These are phyloP conservation scores for Hemitrygon akajei DNA, from an alignment of 2,797 vertebrate species.

Conservation along the genomic window DNA sequence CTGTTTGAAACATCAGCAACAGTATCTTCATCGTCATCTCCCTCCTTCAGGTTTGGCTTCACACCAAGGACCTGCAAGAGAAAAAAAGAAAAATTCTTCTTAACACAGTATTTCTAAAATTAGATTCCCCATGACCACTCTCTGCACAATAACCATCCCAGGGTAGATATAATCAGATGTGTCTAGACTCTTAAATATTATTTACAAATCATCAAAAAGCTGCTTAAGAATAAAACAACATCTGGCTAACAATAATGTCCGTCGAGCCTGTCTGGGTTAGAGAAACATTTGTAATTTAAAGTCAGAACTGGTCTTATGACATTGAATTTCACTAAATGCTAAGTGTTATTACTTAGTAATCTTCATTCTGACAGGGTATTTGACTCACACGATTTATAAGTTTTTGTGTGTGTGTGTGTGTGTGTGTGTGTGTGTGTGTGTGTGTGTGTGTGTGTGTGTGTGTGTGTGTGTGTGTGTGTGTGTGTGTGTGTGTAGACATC, in stretches of 20 bases:
- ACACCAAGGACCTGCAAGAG: slow-evolving; percentile 67
- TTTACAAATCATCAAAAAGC: not conserved
- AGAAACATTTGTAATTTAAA: not conserved
- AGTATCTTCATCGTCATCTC: slow-evolving; percentile 63
- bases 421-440: not conserved
- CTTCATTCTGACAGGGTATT: not conserved
- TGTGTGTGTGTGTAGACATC: not conserved
- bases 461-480: not conserved
- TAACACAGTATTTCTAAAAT: not conserved
- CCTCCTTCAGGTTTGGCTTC: slow-evolving; percentile 62
- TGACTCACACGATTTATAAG: not conserved
- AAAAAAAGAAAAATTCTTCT: not conserved
- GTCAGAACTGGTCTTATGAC: not conserved
- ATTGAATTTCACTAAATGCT: not conserved
- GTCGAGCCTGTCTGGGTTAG: not conserved
- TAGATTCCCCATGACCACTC: not conserved
- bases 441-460: not conserved
- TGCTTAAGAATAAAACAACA: not conserved
- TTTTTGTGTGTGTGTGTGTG: not conserved
- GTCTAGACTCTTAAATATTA: not conserved
- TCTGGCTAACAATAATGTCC: not conserved
- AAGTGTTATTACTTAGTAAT: not conserved
- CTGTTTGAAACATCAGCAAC: slow-evolving; percentile 74
- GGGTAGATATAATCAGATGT: not conserved
- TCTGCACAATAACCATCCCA: not conserved